A percentile compares a stretch with the other conserved stretches of the same genome.
These are phyloP conservation scores for Amphipyra tragopoginis DNA, from an alignment of 2,888 invertebrate genomes.

Conservation along the genomic window DNA sequence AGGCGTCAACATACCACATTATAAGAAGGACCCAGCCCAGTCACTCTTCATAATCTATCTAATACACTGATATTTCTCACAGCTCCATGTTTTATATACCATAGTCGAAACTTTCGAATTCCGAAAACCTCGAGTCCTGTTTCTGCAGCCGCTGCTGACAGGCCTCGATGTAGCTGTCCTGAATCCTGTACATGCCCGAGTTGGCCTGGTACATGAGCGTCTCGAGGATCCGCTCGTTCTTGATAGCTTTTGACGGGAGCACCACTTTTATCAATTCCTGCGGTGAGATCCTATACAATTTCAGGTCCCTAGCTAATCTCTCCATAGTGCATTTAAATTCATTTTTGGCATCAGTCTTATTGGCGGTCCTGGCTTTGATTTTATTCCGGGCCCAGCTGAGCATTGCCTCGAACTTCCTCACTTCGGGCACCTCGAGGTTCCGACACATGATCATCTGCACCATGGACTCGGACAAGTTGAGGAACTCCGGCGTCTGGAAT, in stretches of 20 bases:
- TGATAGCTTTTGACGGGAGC: constrained; percentile 97
- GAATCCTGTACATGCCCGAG: constrained; percentile 97
- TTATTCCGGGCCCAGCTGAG: constrained; percentile 96
- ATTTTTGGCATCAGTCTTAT: constrained; percentile 95
- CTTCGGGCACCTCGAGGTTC: constrained; percentile 96
- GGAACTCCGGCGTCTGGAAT: constrained; percentile 95
- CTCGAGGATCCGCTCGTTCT: constrained; percentile 97
- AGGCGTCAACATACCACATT: constrained; percentile 86
- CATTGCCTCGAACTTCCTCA: constrained; percentile 98
- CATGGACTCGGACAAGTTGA: constrained; percentile 97
- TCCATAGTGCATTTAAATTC: constrained; percentile 98
- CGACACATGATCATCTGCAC: constrained; percentile 98
- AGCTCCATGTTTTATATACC: constrained; percentile 90
- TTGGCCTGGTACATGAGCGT: constrained; percentile 98
- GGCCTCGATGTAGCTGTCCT: constrained; percentile 96
- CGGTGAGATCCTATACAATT: constrained; percentile 96
- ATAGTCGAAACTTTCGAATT: constrained; percentile 95
- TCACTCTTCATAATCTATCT: constrained; percentile 84
- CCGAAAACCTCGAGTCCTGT: constrained; percentile 96
- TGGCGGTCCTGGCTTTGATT: constrained; percentile 94
- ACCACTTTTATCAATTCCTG: constrained; percentile 98
- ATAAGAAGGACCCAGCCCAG: constrained; percentile 82
- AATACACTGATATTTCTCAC: constrained; percentile 89
- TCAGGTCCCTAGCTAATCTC: constrained; percentile 95
- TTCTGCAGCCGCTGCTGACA: constrained; percentile 96